Evolutionary conservation across 2,888 invertebrate genomes (phyloP).

Genomic region (Limnephilus lunatus): DNA sequence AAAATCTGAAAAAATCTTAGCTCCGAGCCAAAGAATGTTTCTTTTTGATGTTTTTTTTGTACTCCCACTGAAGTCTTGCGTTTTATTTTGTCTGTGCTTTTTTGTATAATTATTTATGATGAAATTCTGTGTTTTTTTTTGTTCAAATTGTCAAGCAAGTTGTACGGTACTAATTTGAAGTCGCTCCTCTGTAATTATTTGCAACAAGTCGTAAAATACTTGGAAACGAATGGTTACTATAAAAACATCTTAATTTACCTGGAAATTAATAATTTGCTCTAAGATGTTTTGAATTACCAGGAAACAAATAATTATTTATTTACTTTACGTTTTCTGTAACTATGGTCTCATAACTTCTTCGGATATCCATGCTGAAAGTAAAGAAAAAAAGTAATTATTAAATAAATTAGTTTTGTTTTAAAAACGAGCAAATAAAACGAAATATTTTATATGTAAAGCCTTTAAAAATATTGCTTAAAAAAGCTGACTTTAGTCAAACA

Average conservation of each 20-base stretch:
- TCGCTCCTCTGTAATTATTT: background rate
- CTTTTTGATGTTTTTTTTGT: slow-evolving; percentile 5
- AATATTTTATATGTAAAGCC: too few species aligned
- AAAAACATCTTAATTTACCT: too few species aligned
- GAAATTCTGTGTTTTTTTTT: background rate
- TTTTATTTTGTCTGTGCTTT: background rate
- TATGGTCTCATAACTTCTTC: too few species aligned
- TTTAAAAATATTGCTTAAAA: too few species aligned
- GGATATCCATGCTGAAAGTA: too few species aligned
- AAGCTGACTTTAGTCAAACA: too few species aligned
- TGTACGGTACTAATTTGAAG: background rate
- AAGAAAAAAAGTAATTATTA: too few species aligned
- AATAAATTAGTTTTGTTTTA: too few species aligned
- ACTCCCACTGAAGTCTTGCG: background rate
- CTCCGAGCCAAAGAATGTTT: background rate
- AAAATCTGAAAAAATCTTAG: background rate
- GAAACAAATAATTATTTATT: background rate
- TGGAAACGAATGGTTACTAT: background rate
- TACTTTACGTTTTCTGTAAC: too few species aligned
- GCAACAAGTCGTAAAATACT: background rate
- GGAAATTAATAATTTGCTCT: background rate
- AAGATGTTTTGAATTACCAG: background rate
- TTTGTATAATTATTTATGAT: background rate
- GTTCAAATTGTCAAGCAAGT: background rate
- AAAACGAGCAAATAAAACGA: too few species aligned